Percentiles rank a stretch among this genome's conserved stretches.
phyloP scores from a whole-genome alignment of 2,797 vertebrate genomes.

The Ptychobarbus kaznakovi region DNA sequence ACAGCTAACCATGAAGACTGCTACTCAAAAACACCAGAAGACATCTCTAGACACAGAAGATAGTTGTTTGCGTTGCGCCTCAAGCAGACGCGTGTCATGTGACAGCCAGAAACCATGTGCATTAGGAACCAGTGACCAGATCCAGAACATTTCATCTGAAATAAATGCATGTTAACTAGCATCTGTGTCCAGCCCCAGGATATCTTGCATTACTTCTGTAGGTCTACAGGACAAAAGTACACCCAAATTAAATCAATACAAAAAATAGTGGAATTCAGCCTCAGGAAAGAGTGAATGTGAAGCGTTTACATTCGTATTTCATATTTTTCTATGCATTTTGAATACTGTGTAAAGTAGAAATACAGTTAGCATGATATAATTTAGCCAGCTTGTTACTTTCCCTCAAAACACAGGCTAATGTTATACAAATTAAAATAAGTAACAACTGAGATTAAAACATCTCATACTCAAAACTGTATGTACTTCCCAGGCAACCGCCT shows the following conservation, averaged over 20 bases:
- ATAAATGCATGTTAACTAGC: slow-evolving; percentile 24
- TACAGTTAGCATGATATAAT: not conserved
- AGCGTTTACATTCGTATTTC: not conserved
- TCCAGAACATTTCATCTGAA: not conserved
- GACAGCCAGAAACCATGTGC: not conserved
- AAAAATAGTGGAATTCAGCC: not conserved
- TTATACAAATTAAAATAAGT: too few relatives aligned
- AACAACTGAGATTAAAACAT: not conserved
- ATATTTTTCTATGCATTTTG: not conserved
- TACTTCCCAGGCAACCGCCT: not conserved
- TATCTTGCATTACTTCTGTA: not conserved
- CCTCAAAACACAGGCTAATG: not conserved
- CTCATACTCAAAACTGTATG: not conserved
- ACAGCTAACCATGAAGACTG: not conserved
- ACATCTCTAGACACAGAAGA: slow-evolving; percentile 4
- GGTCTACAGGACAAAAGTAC: not conserved
- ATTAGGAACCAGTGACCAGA: slow-evolving; percentile 7
- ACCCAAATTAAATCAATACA: not conserved
- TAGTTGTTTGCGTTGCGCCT: not conserved
- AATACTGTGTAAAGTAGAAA: not conserved
- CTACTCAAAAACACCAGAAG: not conserved
- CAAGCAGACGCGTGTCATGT: not conserved
- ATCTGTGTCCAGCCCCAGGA: slow-evolving; percentile 11
- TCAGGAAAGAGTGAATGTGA: not conserved
- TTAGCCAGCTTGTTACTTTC: not conserved